These are phyloP conservation scores for Telenomus remus DNA, from an alignment of 1,140 invertebrate genomes.

Conservation along the genomic window DNA sequence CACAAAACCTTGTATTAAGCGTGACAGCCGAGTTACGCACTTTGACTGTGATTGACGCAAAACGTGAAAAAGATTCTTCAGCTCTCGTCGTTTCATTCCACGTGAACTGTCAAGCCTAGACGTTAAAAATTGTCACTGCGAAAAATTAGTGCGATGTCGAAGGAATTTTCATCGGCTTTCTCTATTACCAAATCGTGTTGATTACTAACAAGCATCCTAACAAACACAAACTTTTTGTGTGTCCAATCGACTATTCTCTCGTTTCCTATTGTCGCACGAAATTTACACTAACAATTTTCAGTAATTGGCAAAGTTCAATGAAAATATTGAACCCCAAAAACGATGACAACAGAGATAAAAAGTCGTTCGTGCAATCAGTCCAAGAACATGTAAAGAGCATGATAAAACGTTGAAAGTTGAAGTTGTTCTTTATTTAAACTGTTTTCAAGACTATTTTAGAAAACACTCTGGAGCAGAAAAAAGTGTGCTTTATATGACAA, in stretches of 20 bases:
- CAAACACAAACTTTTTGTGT: slow-evolving; percentile 23
- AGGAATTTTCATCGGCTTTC: slow-evolving; percentile 10
- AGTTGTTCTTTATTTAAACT: no score
- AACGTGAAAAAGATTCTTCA: slow-evolving; percentile 1
- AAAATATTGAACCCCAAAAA: slow-evolving; percentile 16
- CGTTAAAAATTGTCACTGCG: slow-evolving; percentile 6
- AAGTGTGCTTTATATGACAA: no score
- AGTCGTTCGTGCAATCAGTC: background rate
- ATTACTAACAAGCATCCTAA: slow-evolving; percentile 38
- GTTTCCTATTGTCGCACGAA: background rate
- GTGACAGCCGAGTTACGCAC: slow-evolving; percentile 19
- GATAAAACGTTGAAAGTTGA: no score
- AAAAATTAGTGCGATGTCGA: slow-evolving; percentile 16
- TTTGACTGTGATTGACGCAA: slow-evolving; percentile 16
- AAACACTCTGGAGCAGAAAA: no score
- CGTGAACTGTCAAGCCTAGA: background rate
- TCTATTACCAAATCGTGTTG: slow-evolving; percentile 9
- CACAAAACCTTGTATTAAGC: no score
- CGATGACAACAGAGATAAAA: slow-evolving; percentile 5
- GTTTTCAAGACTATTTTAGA: no score
- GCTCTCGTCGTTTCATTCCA: slow-evolving; percentile 16
- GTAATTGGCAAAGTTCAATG: slow-evolving; percentile 28
- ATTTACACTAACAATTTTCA: slow-evolving; percentile 16
- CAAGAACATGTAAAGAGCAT: no score
- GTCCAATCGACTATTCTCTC: background rate